Base-by-base conservation (phyloP, 2,797 vertebrate genomes). In the Numenius phaeopus region DNA sequence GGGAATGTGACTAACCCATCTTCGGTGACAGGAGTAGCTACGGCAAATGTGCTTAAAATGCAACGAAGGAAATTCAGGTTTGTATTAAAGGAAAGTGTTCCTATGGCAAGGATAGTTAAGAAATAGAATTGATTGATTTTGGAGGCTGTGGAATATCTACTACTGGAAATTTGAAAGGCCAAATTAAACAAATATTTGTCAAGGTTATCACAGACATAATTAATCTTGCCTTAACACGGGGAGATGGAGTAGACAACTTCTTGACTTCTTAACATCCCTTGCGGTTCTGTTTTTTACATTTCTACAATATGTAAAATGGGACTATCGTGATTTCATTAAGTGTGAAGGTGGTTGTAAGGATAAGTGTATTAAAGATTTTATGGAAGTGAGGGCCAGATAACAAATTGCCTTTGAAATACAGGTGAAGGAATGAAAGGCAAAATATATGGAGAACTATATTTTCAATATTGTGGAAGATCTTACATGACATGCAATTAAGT, bases 341-440 rank as follows among this genome's bases (percentile, higher is more conserved):
- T 37, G n/a, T 42, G 22, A 83, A 73, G 82, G n/a, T 3, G 14
- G 24, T 44, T 94, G 37, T 77, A 58, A 94, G 42, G 67, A 62
- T 65, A 85, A 91, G 23, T 21, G 49, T 32, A 80, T 55, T 55
- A 91, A 93, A 90, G 70, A 81, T 67, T 40, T 91, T 81, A 14
- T 72, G 42, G 57, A 90, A 39, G 34, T 61, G 34, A 92, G 23
- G 14, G 64, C 23, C 24, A 71, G 32, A 50, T 61, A 78, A 89
- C 77, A 94, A 95, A 94, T 44, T 81, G 52, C 32, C 49, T 90
- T 91, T 78, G 39, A 85, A 69, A 88, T 17, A 30, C 11, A 75
- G 32, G 42, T 46, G 58, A 95, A 81, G 30, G 91, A 95, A 94
- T 83, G 32, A 94, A 97, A 89, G 17, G 50, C 29, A 81, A 85